Percentiles rank a stretch among this genome's conserved stretches.
These are phyloP conservation scores for Cydia pomonella DNA, from an alignment of 1,140 invertebrate species.

Conservation along the genomic window DNA sequence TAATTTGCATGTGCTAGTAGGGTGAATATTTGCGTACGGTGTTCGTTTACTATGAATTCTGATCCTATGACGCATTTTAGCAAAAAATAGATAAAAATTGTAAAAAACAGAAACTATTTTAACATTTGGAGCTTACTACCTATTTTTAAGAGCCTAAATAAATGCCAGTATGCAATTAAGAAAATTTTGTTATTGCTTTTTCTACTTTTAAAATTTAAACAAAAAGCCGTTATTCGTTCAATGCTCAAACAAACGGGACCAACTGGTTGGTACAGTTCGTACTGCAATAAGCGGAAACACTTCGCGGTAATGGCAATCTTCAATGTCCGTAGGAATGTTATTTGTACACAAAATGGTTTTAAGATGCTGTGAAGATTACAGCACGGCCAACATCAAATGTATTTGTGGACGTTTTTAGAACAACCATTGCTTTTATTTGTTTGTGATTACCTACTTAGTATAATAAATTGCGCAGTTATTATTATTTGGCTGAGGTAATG, in stretches of 20 bases:
- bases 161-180: neutral
- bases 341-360: constrained; percentile 17
- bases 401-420: neutral
- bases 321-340: constrained; percentile 1
- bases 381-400: neutral
- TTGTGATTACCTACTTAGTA: neutral
- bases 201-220: neutral
- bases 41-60: neutral
- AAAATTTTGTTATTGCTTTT: neutral
- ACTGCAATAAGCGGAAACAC: constrained; percentile 7
- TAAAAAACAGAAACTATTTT: no score
- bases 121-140: no score
- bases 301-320: constrained; percentile 16
- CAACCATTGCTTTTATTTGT: constrained; percentile 1
- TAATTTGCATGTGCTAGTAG: constrained; percentile 18
- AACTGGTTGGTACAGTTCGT: constrained; percentile 18
- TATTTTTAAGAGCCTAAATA: no score
- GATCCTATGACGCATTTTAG: neutral
- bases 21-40: constrained; percentile 17
- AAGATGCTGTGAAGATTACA: neutral
- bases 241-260: constrained; percentile 15
- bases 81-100: no score
- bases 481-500: no score
- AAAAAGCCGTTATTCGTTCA: constrained; percentile 7
- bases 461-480: neutral